Conservation (phyloP, 1,140 invertebrate genomes). For the Meloidogyne exigua region DNA sequence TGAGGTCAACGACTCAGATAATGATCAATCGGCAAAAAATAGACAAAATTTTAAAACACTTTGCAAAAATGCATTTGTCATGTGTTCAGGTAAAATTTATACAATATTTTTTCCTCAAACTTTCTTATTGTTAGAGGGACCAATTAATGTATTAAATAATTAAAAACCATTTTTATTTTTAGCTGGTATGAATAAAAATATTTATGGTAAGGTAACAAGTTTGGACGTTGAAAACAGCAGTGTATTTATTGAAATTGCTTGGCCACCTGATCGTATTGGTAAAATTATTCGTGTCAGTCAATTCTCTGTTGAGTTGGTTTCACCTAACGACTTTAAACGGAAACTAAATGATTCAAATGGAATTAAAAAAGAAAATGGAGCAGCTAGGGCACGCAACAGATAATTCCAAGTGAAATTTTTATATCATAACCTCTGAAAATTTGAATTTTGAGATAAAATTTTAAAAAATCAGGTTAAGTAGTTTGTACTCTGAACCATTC, state of each 20-base stretch:
- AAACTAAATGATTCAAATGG: constrained; percentile 23
- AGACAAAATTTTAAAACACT: constrained; percentile 12
- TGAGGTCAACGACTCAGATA: not conserved
- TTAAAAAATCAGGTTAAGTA: too few species aligned
- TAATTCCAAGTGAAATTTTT: not conserved
- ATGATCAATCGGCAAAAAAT: not conserved
- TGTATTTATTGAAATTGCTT: constrained; percentile 24
- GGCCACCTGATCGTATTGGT: not conserved
- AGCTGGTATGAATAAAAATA: constrained; percentile 24
- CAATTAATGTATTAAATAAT: too few species aligned
- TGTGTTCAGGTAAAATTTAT: constrained; percentile 14
- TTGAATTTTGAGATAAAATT: not conserved
- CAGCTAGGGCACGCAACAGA: not conserved
- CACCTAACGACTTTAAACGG: not conserved
- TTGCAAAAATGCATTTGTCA: constrained; percentile 23
- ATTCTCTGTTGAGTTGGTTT: constrained; percentile 26
- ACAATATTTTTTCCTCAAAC: too few species aligned
- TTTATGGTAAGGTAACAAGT: constrained; percentile 31
- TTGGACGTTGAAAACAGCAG: constrained; percentile 34
- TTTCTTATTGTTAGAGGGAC: too few species aligned
- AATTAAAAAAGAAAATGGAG: not conserved
- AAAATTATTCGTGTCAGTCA: constrained; percentile 30
- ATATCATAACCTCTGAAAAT: not conserved
- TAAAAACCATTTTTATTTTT: not conserved
- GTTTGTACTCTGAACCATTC: too few species aligned